Evolutionary conservation across 2,888 invertebrate species (phyloP).

Genomic region (Hirtodrosophila duncani): DNA sequence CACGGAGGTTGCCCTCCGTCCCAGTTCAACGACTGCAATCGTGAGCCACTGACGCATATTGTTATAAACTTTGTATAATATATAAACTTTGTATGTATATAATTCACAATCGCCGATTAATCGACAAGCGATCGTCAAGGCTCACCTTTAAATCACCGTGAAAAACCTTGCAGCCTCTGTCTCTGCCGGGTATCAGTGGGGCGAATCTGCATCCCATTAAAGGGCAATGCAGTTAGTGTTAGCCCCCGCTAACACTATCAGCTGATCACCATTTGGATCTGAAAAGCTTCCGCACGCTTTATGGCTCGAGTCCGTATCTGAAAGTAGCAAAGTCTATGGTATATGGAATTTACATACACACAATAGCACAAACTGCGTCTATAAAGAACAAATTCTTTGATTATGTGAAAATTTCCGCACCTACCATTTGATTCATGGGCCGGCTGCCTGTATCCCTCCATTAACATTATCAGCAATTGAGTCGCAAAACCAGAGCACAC

Average conservation of each 20-base stretch:
- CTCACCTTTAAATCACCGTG: slow-evolving; percentile 69
- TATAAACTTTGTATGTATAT: too few relatives aligned
- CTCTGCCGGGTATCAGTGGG: slow-evolving; percentile 35
- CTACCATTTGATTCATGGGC: slow-evolving; percentile 39
- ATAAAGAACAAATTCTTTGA: slow-evolving; percentile 5
- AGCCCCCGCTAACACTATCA: slow-evolving; percentile 2
- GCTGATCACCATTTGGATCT: slow-evolving; percentile 1
- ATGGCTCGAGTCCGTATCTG: too few relatives aligned
- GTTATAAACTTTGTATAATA: slow-evolving; percentile 13
- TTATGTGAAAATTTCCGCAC: slow-evolving; percentile 49
- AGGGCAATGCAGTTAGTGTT: slow-evolving; percentile 38
- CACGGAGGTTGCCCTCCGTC: slow-evolving; percentile 6
- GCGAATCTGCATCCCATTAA: slow-evolving; percentile 18
- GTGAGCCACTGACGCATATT: slow-evolving; percentile 27
- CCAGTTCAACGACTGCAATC: slow-evolving; percentile 17
- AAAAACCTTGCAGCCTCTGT: slow-evolving; percentile 26
- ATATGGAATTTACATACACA: slow-evolving; percentile 2
- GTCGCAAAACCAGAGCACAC: too few relatives aligned
- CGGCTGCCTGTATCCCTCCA: slow-evolving; percentile 32
- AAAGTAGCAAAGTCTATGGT: too few relatives aligned
- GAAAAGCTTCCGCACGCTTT: too few relatives aligned
- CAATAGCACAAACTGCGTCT: slow-evolving; percentile 3
- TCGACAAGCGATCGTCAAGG: slow-evolving; percentile 1
- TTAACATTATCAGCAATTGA: slow-evolving; percentile 46
- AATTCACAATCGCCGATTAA: slow-evolving; percentile 10